Evolutionary conservation across 2,888 invertebrate genomes (phyloP).

Genomic region (Melanostoma scalare): DNA sequence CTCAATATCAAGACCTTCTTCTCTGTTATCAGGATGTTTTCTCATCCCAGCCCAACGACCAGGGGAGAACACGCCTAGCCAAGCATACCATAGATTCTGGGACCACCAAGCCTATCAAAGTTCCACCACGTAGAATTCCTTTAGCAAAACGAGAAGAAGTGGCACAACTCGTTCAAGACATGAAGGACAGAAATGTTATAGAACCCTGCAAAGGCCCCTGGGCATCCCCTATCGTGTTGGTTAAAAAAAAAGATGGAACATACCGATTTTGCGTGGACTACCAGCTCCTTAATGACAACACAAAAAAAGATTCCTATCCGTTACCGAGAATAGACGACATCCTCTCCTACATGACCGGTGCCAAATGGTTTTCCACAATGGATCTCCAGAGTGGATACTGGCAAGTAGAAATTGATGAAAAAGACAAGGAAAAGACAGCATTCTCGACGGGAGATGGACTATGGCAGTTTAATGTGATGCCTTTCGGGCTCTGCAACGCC

Average conservation of each 20-base stretch:
- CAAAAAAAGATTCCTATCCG: constrained; percentile 14
- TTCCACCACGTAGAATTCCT: constrained; percentile 12
- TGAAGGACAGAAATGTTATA: constrained; percentile 1
- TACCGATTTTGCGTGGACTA: no score
- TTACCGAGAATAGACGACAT: constrained; percentile 61
- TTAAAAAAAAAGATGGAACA: no score
- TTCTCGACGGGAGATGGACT: no score
- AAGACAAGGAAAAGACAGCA: no score
- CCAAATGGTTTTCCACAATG: constrained; percentile 69
- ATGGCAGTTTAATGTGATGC: constrained; percentile 59
- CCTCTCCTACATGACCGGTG: constrained; percentile 62
- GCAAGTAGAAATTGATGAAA: constrained; percentile 21
- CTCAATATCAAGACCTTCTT: no score
- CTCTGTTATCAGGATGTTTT: no score
- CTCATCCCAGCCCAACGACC: no score
- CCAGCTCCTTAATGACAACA: constrained; percentile 16
- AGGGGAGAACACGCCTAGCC: no score
- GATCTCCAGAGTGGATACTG: constrained; percentile 35
- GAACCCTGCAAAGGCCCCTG: no score
- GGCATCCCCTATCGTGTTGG: no score
- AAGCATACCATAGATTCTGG: constrained; percentile 3
- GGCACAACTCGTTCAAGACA: constrained; percentile 28
- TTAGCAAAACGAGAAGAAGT: background rate
- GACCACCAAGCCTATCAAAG: background rate
- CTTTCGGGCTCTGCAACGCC: no score